Percentiles rank a stretch among this genome's conserved stretches.
Conservation (phyloP, 2,113 vertebrate genomes). For the Eonycteris spelaea region DNA sequence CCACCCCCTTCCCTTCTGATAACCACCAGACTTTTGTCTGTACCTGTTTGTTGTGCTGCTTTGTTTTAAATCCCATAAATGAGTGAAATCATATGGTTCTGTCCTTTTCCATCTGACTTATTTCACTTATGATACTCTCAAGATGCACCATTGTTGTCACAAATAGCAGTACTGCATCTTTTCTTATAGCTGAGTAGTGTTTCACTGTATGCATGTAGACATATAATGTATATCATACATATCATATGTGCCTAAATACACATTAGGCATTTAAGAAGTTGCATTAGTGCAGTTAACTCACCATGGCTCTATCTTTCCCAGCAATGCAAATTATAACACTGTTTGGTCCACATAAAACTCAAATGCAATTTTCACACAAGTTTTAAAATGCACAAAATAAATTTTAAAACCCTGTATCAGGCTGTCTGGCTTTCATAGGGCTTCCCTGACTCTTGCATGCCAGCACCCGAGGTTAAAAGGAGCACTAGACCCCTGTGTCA, state of each 20-base stretch:
- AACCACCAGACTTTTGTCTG: background rate
- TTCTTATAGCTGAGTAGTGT: background rate
- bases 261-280: background rate
- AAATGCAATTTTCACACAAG: background rate
- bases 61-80: background rate
- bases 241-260: background rate
- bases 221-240: background rate
- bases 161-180: background rate
- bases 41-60: background rate
- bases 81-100: background rate
- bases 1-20: background rate
- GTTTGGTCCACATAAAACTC: conserved; percentile 28
- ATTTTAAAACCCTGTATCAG: background rate
- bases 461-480: conserved; percentile 58
- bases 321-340: background rate
- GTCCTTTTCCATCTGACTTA: background rate
- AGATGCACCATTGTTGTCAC: background rate
- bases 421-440: conserved; percentile 31
- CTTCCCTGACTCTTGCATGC: background rate
- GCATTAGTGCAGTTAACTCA: background rate
- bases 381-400: conserved; percentile 35
- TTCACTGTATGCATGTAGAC: background rate
- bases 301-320: background rate
- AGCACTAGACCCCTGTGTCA: conserved; percentile 49
- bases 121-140: background rate